phyloP scores from a whole-genome alignment of 2,113 vertebrate species.

The Sinocyclocheilus grahami region DNA sequence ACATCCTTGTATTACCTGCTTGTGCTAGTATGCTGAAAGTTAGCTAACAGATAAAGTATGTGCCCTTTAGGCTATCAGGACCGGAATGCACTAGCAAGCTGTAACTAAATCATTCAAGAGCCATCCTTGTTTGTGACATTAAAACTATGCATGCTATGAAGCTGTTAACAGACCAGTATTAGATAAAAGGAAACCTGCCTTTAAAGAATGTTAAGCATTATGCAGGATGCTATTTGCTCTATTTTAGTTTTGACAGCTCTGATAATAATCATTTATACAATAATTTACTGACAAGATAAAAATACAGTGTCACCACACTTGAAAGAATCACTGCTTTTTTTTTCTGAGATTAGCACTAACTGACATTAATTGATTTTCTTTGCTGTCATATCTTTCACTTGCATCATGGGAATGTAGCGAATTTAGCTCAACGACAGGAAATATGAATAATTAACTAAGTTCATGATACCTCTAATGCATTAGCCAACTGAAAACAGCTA shows the following conservation, averaged over 20 bases:
- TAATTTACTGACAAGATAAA: not conserved
- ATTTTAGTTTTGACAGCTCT: constrained; percentile 26
- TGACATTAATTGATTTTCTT: constrained; percentile 17
- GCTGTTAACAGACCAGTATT: not conserved
- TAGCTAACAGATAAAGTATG: constrained; percentile 27
- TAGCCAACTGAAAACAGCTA: not conserved
- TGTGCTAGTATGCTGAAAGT: constrained; percentile 17
- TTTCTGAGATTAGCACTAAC: not conserved
- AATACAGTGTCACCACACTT: not conserved
- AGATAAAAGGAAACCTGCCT: not conserved
- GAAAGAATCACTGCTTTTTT: not conserved
- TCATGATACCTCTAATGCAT: not conserved
- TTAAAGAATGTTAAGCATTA: constrained; percentile 16
- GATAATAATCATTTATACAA: constrained; percentile 1
- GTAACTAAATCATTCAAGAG: constrained; percentile 27
- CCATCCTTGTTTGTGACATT: constrained; percentile 35
- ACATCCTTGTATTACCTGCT: constrained; percentile 9
- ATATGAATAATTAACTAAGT: no score
- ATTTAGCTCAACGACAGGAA: no score
- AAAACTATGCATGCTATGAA: constrained; percentile 10
- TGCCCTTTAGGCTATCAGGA: constrained; percentile 20
- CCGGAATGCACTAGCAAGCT: constrained; percentile 37
- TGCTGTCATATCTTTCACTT: constrained; percentile 14
- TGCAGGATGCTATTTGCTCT: constrained; percentile 10
- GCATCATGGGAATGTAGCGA: constrained; percentile 15